phyloP scores from a whole-genome alignment of 1,140 invertebrate genomes.

The Orchestia grillus region DNA sequence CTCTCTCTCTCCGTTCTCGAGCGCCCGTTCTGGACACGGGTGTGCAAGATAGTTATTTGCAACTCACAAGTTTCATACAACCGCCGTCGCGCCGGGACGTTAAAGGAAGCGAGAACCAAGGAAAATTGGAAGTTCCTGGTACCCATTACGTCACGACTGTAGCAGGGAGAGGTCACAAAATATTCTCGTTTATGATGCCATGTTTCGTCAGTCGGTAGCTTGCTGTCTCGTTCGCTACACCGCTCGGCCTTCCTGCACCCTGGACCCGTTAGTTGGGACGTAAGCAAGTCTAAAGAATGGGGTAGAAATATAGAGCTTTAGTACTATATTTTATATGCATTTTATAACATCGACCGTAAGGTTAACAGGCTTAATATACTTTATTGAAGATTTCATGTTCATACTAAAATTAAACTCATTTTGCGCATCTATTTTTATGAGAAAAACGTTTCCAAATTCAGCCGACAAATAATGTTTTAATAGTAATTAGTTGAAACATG shows the following conservation, averaged over 20 bases:
- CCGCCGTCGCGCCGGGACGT: not conserved
- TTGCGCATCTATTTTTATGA: too few relatives aligned
- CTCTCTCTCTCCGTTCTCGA: not conserved
- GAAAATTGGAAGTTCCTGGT: not conserved
- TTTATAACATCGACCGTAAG: not conserved
- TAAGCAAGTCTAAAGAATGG: not conserved
- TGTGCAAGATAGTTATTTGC: not conserved
- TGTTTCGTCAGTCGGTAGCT: not conserved
- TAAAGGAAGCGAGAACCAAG: not conserved
- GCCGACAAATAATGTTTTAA: not conserved
- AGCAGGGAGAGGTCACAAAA: not conserved
- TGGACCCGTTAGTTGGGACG: not conserved
- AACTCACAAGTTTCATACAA: not conserved
- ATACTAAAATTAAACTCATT: too few relatives aligned
- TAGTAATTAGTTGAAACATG: not conserved
- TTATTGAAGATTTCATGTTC: too few relatives aligned
- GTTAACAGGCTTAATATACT: not conserved
- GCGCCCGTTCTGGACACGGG: not conserved
- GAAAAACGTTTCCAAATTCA: not conserved
- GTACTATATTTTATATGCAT: not conserved
- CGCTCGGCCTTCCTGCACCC: not conserved
- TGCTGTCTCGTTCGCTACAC: not conserved
- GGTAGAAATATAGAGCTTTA: not conserved
- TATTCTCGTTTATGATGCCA: not conserved
- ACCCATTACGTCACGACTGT: not conserved